Base-by-base conservation (phyloP, 2,113 vertebrate genomes). In the Saccopteryx bilineata region DNA sequence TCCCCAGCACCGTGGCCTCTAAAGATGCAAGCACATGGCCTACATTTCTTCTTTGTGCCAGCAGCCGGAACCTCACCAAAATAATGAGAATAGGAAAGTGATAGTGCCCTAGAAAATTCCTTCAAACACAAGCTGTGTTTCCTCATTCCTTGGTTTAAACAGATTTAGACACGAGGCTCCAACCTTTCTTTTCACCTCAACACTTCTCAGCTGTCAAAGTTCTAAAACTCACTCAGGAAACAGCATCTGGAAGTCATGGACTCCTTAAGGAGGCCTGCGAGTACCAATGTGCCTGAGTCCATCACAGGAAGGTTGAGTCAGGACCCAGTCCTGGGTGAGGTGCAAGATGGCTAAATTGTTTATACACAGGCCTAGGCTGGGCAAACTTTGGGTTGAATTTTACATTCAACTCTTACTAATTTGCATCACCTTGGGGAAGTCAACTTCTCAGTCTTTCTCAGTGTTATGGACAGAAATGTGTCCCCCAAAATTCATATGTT, bases 381-480 rank as follows among this genome's bases (percentile, higher is more conserved):
- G 21, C 56, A 54, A 24, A 39, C 8, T 24, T 33, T 24, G 9
- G 39, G 26, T 10, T 28, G 83, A 90, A 75, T 23, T 75, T 26
- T 11, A 28, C 52, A 28, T 87, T 26, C 31, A 31, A 5, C 26
- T 33, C 58, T 72, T 50, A 26, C 50, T 50, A 12, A 48, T 2
- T 72, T 72, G n/a, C 2, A 12, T 14, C 21, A 48, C 56, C 33
- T 63, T 56, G 71, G 80, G 58, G 52, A 86, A 82, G 33, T 21
- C n/a, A 17, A 3, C 60, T 63, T 84, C 81, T 96, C 72, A 28
- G 58, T 71, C 52, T 78, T 65, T 94, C 72, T 94, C 78, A 13
- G 10, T 15, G 12, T 28, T 50, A 31, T 6, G 65, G 65, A 65
- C 46, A 65, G 65, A 82, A 33, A 23, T 56, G 46, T 54, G 39